These are phyloP conservation scores for Thermophis baileyi DNA, from an alignment of 2,113 vertebrate genomes.

Conservation along the genomic window DNA sequence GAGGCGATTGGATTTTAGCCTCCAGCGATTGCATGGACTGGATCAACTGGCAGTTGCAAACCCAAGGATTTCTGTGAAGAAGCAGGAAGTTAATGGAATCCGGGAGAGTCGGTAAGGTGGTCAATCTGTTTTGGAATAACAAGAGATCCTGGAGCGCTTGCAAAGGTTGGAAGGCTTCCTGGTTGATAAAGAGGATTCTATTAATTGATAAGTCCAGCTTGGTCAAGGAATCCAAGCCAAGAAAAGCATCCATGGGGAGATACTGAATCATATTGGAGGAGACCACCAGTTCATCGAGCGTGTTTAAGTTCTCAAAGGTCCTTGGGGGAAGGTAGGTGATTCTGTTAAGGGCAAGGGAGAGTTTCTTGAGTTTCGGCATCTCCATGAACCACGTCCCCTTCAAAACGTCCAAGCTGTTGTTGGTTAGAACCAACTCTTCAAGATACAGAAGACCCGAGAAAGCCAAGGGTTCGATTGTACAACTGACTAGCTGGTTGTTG, in stretches of 20 bases:
- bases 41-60: conserved; percentile 20
- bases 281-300: conserved; percentile 13
- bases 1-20: background rate
- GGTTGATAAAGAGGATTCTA: conserved; percentile 27
- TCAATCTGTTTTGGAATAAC: conserved; percentile 23
- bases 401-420: conserved; percentile 23
- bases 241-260: conserved; percentile 35
- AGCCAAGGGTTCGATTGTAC: background rate
- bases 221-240: conserved; percentile 8
- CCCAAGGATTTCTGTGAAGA: conserved; percentile 31
- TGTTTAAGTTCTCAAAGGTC: conserved; percentile 14
- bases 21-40: background rate
- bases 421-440: conserved; percentile 9
- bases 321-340: conserved; percentile 34
- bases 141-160: background rate
- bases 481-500: conserved; percentile 12
- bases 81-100: background rate
- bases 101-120: background rate
- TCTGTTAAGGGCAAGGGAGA: conserved; percentile 10
- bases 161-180: conserved; percentile 26
- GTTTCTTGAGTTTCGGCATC: conserved; percentile 1
- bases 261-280: conserved; percentile 34
- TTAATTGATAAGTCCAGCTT: conserved; percentile 40
- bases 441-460: conserved; percentile 14
- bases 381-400: conserved; percentile 26